These are phyloP conservation scores for Lordiphosa stackelbergi DNA, from an alignment of 1,140 invertebrate species.

Conservation along the genomic window DNA sequence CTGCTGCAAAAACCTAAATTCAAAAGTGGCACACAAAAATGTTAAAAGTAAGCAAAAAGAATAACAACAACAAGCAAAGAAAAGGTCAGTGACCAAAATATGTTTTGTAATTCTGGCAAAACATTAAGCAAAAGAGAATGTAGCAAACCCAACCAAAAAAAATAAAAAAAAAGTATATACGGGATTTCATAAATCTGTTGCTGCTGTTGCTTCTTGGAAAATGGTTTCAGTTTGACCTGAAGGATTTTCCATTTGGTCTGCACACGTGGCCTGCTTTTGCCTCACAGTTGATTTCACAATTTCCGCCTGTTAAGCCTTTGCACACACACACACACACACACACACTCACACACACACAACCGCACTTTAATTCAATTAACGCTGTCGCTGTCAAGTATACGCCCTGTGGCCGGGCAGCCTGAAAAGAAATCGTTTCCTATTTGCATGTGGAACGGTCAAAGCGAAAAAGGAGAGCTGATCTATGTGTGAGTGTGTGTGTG, in stretches of 20 bases:
- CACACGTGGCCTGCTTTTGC: conserved; percentile 11
- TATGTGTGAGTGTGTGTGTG: conserved; percentile 21
- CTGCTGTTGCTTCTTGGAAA: conserved; percentile 2
- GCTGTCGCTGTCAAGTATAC: conserved; percentile 67
- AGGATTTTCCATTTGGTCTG: neutral
- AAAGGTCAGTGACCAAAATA: conserved; percentile 59
- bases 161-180: neutral
- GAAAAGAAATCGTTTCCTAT: conserved; percentile 61
- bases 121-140: conserved; percentile 46
- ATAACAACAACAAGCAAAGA: conserved; percentile 34
- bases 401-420: conserved; percentile 51
- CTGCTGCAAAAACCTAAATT: conserved; percentile 50
- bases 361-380: conserved; percentile 71
- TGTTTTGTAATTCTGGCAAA: conserved; percentile 51
- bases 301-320: conserved; percentile 43
- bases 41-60: conserved; percentile 31
- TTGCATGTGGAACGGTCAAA: conserved; percentile 52
- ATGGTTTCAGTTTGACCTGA: conserved; percentile 4
- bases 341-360: conserved; percentile 25
- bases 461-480: conserved; percentile 38
- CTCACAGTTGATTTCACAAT: conserved; percentile 36
- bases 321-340: conserved; percentile 18
- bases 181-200: neutral
- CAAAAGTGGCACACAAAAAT: conserved; percentile 52
- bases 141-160: conserved; percentile 16